Evolutionary conservation across 2,797 vertebrate genomes (phyloP).

Genomic region (Anguilla megastoma): DNA sequence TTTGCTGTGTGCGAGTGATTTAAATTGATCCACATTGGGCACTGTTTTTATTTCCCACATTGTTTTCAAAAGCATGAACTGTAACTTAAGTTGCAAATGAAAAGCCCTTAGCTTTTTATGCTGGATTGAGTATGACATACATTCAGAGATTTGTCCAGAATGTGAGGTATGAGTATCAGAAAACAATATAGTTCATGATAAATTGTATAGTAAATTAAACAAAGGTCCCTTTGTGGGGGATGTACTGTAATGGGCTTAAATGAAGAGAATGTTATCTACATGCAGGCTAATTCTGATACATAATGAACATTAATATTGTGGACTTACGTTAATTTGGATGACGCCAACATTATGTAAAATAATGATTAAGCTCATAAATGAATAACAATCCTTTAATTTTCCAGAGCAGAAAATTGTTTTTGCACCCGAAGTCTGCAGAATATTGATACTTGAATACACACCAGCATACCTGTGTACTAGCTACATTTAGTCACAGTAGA

Average conservation of each 20-base stretch:
- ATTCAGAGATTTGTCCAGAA: conserved; percentile 46
- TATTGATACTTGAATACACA: conserved; percentile 50
- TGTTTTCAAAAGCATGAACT: conserved; percentile 44
- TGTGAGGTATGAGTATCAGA: not conserved
- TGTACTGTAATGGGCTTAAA: not conserved
- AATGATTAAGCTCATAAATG: conserved; percentile 35
- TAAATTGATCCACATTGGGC: conserved; percentile 36
- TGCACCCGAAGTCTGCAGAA: conserved; percentile 45
- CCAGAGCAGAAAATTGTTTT: conserved; percentile 45
- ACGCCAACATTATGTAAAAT: conserved; percentile 31
- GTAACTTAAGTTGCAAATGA: conserved; percentile 36
- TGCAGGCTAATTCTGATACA: not conserved
- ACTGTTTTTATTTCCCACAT: conserved; percentile 28
- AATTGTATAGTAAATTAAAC: not conserved
- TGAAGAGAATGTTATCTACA: not conserved
- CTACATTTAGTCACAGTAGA: conserved; percentile 47
- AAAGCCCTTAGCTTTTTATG: conserved; percentile 27
- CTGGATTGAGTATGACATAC: conserved; percentile 17
- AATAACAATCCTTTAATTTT: conserved; percentile 27
- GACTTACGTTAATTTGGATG: conserved; percentile 7
- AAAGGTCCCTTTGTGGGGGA: not conserved
- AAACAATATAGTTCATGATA: not conserved
- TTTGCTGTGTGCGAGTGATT: conserved; percentile 40
- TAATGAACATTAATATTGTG: not conserved
- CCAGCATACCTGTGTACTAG: conserved; percentile 45